Conservation (phyloP, 2,888 invertebrate species). For the Cosmia pyralina region DNA sequence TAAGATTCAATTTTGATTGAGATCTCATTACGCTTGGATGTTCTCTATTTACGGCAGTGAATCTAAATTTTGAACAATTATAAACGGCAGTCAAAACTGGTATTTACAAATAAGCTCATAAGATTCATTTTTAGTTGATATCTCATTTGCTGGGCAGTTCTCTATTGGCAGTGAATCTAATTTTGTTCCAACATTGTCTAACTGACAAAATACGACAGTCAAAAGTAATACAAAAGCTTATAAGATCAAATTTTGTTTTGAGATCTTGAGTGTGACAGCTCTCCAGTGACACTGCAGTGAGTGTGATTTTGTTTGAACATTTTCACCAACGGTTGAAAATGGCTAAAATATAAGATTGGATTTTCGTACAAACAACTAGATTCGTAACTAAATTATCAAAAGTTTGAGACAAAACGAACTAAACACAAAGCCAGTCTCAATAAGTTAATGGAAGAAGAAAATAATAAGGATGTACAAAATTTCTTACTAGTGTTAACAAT, state of each 20-base stretch:
- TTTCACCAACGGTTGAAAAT: not conserved
- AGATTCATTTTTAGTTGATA: no score
- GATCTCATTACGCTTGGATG: not conserved
- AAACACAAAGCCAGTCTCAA: conserved; percentile 44
- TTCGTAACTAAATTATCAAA: conserved; percentile 39
- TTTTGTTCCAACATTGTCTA: no score
- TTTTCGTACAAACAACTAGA: conserved; percentile 41
- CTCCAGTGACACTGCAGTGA: no score
- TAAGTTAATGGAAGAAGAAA: conserved; percentile 41
- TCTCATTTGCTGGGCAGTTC: no score
- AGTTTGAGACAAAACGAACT: conserved; percentile 46
- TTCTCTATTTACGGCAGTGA: not conserved
- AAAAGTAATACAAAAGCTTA: not conserved
- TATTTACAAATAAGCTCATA: no score
- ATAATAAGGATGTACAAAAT: conserved; percentile 51
- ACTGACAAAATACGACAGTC: not conserved
- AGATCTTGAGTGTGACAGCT: no score
- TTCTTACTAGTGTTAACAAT: conserved; percentile 42
- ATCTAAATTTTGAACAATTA: no score
- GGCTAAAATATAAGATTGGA: not conserved
- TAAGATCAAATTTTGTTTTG: no score
- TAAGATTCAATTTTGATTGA: not conserved
- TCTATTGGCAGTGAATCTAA: no score
- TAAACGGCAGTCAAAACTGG: no score
- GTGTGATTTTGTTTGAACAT: no score